Evolutionary conservation across 2,888 invertebrate genomes (phyloP).

Genomic region (Ernsta delagoae): DNA sequence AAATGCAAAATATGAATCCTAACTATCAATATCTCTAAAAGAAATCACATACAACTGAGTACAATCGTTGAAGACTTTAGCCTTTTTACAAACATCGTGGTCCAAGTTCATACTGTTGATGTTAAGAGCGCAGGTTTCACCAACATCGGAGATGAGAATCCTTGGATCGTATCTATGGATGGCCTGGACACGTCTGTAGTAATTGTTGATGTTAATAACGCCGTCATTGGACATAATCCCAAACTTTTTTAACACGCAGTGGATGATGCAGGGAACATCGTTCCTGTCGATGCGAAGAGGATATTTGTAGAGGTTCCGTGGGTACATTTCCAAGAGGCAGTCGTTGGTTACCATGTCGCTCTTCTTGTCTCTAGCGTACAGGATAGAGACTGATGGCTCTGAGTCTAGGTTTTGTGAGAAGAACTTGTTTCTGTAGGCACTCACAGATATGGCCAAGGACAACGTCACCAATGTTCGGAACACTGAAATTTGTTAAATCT

Average conservation of each 20-base stretch:
- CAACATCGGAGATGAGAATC: slow-evolving; percentile 77
- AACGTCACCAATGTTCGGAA: slow-evolving; percentile 55
- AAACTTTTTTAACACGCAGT: slow-evolving; percentile 77
- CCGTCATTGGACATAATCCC: slow-evolving; percentile 79
- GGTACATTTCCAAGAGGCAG: slow-evolving; percentile 76
- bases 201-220: slow-evolving; percentile 71
- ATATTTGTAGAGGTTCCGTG: slow-evolving; percentile 72
- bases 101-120: slow-evolving; percentile 77
- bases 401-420: slow-evolving; percentile 69
- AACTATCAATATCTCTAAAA: slow-evolving; percentile 59
- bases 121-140: slow-evolving; percentile 75
- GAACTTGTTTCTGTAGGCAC: slow-evolving; percentile 60
- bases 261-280: slow-evolving; percentile 76
- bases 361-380: slow-evolving; percentile 71
- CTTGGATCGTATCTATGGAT: slow-evolving; percentile 77
- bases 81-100: slow-evolving; percentile 77
- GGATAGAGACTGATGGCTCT: slow-evolving; percentile 70
- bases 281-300: slow-evolving; percentile 71
- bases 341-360: slow-evolving; percentile 71
- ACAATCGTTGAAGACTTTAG: slow-evolving; percentile 79
- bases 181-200: slow-evolving; percentile 72
- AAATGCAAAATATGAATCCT: slow-evolving; percentile 8
- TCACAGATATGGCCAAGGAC: slow-evolving; percentile 54
- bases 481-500: slow-evolving; percentile 60
- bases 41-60: slow-evolving; percentile 76